A percentile compares a stretch with the other conserved stretches of the same genome.
Conservation (phyloP, 2,888 invertebrate species). For the Tenthredo mesomela region DNA sequence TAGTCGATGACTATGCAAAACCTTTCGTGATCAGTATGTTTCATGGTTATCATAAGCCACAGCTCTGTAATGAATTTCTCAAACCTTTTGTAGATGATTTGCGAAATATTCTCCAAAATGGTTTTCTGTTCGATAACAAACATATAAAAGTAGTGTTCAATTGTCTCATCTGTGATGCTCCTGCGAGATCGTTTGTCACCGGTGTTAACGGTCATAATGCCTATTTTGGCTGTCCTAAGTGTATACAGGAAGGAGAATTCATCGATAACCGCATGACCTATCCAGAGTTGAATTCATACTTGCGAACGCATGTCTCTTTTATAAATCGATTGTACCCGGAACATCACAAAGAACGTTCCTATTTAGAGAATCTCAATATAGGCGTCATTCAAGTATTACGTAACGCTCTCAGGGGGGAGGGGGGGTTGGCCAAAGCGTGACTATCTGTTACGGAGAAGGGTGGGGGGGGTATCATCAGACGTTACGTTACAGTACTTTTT, state of each 20-base stretch:
- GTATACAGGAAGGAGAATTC: constrained; percentile 60
- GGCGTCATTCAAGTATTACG: no score
- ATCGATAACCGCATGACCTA: constrained; percentile 43
- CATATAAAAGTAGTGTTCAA: constrained; percentile 53
- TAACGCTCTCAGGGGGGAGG: no score
- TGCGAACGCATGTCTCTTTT: constrained; percentile 56
- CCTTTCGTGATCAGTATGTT: constrained; percentile 55
- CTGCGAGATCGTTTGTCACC: constrained; percentile 61
- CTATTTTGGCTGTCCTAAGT: constrained; percentile 63
- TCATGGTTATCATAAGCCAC: constrained; percentile 55
- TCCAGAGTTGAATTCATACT: constrained; percentile 44
- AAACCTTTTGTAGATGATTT: constrained; percentile 60
- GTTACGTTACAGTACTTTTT: no score
- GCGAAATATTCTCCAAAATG: constrained; percentile 52
- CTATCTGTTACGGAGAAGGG: no score
- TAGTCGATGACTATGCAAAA: constrained; percentile 22
- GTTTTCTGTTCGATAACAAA: constrained; percentile 43
- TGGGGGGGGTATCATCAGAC: no score
- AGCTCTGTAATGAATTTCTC: constrained; percentile 58
- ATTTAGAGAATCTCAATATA: constrained; percentile 49
- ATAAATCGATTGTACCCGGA: constrained; percentile 54
- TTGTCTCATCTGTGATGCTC: constrained; percentile 64
- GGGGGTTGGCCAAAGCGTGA: no score
- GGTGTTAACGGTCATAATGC: constrained; percentile 61
- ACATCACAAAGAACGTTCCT: constrained; percentile 56